These are phyloP conservation scores for Cynodonichthys magdalenae DNA, from an alignment of 2,797 vertebrate species.

Conservation along the genomic window DNA sequence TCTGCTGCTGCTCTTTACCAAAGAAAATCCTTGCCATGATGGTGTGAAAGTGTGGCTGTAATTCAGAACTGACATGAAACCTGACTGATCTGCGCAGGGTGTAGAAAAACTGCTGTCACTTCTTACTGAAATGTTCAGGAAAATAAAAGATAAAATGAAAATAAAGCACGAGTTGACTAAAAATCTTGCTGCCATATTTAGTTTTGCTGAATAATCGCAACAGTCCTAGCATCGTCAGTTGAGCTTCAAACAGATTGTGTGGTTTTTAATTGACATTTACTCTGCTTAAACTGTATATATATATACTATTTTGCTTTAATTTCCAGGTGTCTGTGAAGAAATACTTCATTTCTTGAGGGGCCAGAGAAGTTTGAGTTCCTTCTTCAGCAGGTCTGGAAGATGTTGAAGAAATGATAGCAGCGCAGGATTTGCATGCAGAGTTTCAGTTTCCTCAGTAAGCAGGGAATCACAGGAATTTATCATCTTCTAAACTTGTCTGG, in stretches of 20 bases:
- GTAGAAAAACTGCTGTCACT: no score
- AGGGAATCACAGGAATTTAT: neutral
- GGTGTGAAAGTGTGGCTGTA: no score
- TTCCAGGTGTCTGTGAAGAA: constrained; percentile 30
- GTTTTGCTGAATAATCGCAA: no score
- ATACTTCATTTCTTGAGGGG: constrained; percentile 21
- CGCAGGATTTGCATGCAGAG: constrained; percentile 79
- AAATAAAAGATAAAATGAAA: no score
- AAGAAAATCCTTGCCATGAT: no score
- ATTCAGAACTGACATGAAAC: no score
- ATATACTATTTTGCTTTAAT: constrained; percentile 1
- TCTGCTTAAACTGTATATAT: neutral
- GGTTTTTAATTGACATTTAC: neutral
- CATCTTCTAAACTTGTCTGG: neutral
- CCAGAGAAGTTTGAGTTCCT: constrained; percentile 46
- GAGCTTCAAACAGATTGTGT: neutral
- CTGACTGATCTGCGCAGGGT: no score
- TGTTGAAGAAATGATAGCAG: constrained; percentile 83
- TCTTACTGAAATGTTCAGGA: no score
- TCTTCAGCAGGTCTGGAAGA: constrained; percentile 68
- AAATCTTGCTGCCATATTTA: no score
- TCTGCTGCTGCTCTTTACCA: no score
- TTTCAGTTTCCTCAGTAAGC: constrained; percentile 79
- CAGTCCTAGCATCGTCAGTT: neutral
- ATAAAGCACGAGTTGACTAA: no score